A percentile compares a stretch with the other conserved stretches of the same genome.
phyloP scores from a whole-genome alignment of 2,113 vertebrate genomes.

The Siphamia tubifer region DNA sequence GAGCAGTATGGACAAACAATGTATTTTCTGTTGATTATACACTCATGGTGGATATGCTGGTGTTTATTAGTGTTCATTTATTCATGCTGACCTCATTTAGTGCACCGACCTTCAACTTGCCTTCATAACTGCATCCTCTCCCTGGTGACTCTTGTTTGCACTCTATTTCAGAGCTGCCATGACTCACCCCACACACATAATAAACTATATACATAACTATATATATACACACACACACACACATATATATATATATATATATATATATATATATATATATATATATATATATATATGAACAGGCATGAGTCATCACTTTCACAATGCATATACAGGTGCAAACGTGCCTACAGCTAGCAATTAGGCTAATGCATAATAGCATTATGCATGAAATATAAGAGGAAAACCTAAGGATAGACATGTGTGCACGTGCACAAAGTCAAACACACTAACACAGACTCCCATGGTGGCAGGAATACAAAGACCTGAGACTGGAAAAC shows the following conservation, averaged over 20 bases:
- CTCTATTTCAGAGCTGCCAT: slow-evolving; percentile 66
- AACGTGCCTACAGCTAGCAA: slow-evolving; percentile 43
- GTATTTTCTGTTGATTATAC: slow-evolving; percentile 2
- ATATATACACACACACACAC: slow-evolving; percentile 1
- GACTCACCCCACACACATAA: slow-evolving; percentile 36
- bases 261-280: slow-evolving; percentile 7
- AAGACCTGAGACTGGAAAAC: slow-evolving; percentile 51
- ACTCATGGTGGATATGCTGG: neutral
- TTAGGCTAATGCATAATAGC: slow-evolving; percentile 24
- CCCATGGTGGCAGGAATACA: slow-evolving; percentile 10
- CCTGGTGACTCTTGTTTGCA: slow-evolving; percentile 56
- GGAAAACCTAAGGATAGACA: slow-evolving; percentile 10
- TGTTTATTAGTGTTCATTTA: slow-evolving; percentile 66
- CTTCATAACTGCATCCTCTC: slow-evolving; percentile 67
- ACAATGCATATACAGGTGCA: slow-evolving; percentile 13
- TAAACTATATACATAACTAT: neutral
- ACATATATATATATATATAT: slow-evolving; percentile 15
- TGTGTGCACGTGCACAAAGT: neutral
- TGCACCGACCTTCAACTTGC: slow-evolving; percentile 77
- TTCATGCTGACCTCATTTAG: slow-evolving; percentile 70
- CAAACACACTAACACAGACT: neutral
- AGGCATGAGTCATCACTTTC: neutral
- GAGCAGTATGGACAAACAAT: too few relatives aligned
- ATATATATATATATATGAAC: neutral
- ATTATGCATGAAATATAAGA: neutral